Evolutionary conservation across 2,113 vertebrate species (phyloP).

Genomic region (Donacobius atricapilla): DNA sequence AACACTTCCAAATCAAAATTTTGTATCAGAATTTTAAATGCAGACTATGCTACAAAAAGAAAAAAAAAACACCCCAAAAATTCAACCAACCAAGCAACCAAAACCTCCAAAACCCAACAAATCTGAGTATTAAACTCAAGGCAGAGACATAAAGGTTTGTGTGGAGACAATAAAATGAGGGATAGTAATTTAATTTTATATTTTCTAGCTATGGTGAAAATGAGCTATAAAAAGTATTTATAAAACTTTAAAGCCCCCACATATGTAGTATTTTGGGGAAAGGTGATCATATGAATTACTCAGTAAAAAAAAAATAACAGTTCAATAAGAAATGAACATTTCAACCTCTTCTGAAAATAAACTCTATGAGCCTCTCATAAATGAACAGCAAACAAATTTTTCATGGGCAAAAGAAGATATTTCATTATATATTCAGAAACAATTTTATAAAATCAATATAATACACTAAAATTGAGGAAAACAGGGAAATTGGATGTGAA

Average conservation of each 20-base stretch:
- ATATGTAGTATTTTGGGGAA: not conserved
- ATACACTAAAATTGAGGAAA: not conserved
- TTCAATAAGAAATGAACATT: not conserved
- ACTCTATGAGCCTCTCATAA: not conserved
- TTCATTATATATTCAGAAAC: not conserved
- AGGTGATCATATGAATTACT: not conserved
- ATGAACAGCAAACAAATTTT: not conserved
- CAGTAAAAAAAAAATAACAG: not conserved
- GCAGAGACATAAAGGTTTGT: not conserved
- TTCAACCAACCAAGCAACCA: not conserved
- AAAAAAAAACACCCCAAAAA: not conserved
- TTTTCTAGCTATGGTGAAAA: not conserved
- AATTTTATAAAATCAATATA: not conserved
- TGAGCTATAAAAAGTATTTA: not conserved
- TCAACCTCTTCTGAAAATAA: not conserved
- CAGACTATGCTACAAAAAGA: not conserved
- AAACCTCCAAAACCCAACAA: not conserved
- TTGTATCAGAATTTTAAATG: not conserved
- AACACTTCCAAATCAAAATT: not conserved
- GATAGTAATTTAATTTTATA: not conserved
- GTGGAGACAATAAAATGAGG: not conserved
- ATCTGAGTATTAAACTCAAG: not conserved
- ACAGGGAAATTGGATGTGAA: not conserved
- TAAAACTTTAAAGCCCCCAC: not conserved
- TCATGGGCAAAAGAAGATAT: not conserved